Percentiles rank a stretch among this genome's conserved stretches.
These are phyloP conservation scores for Paracyclopina nana DNA, from an alignment of 1,140 invertebrate species.

Conservation along the genomic window DNA sequence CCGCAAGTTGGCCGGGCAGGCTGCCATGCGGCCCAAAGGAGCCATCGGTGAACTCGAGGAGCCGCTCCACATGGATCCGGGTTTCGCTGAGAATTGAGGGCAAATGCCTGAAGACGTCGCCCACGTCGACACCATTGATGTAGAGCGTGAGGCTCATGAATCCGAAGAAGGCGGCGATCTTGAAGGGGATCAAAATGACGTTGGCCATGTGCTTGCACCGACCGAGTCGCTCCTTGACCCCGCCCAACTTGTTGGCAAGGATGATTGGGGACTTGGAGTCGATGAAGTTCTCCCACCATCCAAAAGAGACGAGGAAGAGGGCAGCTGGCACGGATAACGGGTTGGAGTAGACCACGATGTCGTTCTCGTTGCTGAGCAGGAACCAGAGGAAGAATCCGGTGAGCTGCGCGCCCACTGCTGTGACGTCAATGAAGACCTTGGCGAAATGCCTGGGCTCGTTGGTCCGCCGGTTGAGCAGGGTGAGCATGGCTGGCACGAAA, in stretches of 20 bases:
- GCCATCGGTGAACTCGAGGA: too few relatives aligned
- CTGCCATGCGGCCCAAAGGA: too few relatives aligned
- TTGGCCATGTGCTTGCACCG: too few relatives aligned
- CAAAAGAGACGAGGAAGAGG: conserved; percentile 60
- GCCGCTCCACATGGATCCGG: background rate
- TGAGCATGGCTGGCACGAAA: conserved; percentile 55
- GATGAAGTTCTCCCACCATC: conserved; percentile 99
- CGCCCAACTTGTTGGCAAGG: conserved; percentile 54
- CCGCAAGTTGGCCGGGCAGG: too few relatives aligned
- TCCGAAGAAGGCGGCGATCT: conserved; percentile 24
- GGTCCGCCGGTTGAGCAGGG: conserved; percentile 50
- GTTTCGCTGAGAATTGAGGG: conserved; percentile 17
- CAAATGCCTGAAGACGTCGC: conserved; percentile 15
- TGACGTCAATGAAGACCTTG: conserved; percentile 56
- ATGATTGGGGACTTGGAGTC: too few relatives aligned
- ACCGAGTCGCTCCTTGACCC: conserved; percentile 34
- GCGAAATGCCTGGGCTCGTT: conserved; percentile 54
- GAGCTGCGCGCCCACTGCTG: conserved; percentile 58
- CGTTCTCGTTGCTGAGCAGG: conserved; percentile 20
- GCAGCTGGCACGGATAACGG: conserved; percentile 63
- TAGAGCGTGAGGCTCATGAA: conserved; percentile 25
- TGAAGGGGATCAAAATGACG: conserved; percentile 24
- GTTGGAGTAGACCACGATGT: conserved; percentile 43
- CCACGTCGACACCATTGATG: conserved; percentile 17
- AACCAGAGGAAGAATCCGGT: conserved; percentile 56